Conservation (phyloP, 2,113 vertebrate species). For the mouse (Mus musculus) region GRCm39 chr3:87601001-87601500, state of each 20-base stretch:
- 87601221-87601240: neutral
- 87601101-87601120: neutral
- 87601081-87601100: neutral
- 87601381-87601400: neutral
- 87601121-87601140: neutral
- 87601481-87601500: too few species aligned
- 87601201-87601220: neutral
- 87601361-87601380: neutral
- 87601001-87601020: neutral
- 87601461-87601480: too few species aligned
- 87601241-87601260: neutral
- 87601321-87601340: neutral
- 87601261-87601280: neutral
- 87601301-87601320: neutral
- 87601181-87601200: neutral
- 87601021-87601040: neutral
- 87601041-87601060: neutral
- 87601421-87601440: neutral
- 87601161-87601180: neutral
- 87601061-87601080: neutral
- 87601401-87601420: neutral
- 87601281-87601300: slow-evolving; percentile 50
- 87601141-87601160: neutral
- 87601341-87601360: neutral
- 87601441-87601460: neutral